Percentiles rank a stretch among this genome's conserved stretches.
These are phyloP conservation scores for Halictus quadricinctus DNA, from an alignment of 2,888 invertebrate genomes.

Conservation along the genomic window DNA sequence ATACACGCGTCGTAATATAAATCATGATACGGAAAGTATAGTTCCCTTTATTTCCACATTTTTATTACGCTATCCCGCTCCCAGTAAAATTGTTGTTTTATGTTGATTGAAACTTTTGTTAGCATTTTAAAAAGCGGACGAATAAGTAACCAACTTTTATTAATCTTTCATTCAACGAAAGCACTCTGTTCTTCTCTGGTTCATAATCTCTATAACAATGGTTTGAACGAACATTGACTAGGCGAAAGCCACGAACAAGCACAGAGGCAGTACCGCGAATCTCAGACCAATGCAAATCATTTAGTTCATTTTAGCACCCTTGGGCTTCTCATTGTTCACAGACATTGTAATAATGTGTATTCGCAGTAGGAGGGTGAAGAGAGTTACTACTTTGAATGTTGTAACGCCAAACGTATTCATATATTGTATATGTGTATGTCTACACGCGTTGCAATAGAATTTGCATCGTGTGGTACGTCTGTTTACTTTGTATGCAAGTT, in stretches of 20 bases:
- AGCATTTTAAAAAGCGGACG: background rate
- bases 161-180: background rate
- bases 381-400: conserved; percentile 35
- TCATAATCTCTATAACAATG: background rate
- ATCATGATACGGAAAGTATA: background rate
- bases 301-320: conserved; percentile 12
- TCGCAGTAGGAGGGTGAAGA: conserved; percentile 5
- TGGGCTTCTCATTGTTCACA: conserved; percentile 13
- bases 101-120: background rate
- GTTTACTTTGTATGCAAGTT: conserved; percentile 31
- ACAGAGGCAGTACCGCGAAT: background rate
- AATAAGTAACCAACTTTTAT: background rate
- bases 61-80: no score
- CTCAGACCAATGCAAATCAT: conserved; percentile 10
- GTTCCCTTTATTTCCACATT: background rate
- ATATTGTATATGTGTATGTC: conserved; percentile 21
- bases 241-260: background rate
- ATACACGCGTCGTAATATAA: background rate
- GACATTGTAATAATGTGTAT: conserved; percentile 27
- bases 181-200: background rate
- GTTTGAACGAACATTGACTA: background rate
- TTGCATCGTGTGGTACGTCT: conserved; percentile 24
- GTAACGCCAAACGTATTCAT: conserved; percentile 18
- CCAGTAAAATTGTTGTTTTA: background rate
- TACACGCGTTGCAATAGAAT: conserved; percentile 1